A percentile compares a stretch with the other conserved stretches of the same genome.
phyloP scores from a whole-genome alignment of 23 tunicate species.

The Halocynthia roretzi region DNA sequence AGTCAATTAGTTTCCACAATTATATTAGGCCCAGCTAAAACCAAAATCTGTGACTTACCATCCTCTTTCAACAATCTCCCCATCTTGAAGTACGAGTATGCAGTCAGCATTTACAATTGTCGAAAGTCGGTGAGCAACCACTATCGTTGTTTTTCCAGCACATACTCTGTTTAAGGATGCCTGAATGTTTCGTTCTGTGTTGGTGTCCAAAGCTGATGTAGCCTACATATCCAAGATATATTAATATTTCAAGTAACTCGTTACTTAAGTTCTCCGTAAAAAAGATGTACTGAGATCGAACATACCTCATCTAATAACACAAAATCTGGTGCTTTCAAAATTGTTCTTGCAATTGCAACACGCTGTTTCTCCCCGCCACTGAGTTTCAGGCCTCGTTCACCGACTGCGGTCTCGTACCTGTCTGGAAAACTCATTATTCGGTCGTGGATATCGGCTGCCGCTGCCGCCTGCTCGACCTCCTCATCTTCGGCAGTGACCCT shows the following conservation, averaged over 20 bases:
- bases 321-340: constrained; percentile 82
- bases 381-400: constrained; percentile 90
- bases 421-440: constrained; percentile 78
- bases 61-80: constrained; percentile 88
- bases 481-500: constrained; percentile 61
- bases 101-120: constrained; percentile 83
- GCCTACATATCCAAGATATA: constrained; percentile 43
- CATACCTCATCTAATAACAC: constrained; percentile 88
- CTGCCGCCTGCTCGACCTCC: constrained; percentile 78
- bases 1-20: too few relatives aligned
- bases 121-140: constrained; percentile 88
- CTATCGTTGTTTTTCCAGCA: constrained; percentile 73
- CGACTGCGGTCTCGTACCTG: constrained; percentile 76
- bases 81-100: constrained; percentile 86
- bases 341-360: constrained; percentile 92
- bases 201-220: constrained; percentile 89
- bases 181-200: constrained; percentile 88
- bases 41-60: constrained; percentile 31
- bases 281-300: neutral
- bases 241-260: neutral
- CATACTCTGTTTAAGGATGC: constrained; percentile 69
- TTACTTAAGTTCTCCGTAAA: neutral
- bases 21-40: too few relatives aligned
- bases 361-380: constrained; percentile 98
- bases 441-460: constrained; percentile 77